Evolutionary conservation across 2,113 vertebrate species (phyloP).

Genomic region (Athene noctua): DNA sequence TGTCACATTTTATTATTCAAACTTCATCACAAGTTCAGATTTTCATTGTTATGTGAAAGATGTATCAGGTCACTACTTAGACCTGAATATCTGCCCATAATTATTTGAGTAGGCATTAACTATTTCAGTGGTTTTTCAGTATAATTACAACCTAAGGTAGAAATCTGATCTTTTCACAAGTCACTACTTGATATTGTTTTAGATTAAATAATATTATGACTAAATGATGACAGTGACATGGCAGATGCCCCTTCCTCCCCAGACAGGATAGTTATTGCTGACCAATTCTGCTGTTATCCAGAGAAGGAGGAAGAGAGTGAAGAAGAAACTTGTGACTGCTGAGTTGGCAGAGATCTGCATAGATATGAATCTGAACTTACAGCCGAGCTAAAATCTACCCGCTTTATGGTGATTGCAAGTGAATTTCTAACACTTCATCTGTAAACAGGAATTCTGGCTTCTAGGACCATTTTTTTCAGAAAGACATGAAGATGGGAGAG

Average conservation of each 20-base stretch:
- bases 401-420: background rate
- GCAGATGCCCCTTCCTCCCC: background rate
- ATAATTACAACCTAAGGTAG: background rate
- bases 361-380: background rate
- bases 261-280: background rate
- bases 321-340: background rate
- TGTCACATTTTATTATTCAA: background rate
- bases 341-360: background rate
- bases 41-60: background rate
- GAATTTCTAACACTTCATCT: background rate
- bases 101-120: background rate
- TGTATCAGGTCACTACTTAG: background rate
- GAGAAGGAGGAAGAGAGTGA: background rate
- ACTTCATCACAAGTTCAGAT: background rate
- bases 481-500: background rate
- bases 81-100: background rate
- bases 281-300: background rate
- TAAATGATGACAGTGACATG: background rate
- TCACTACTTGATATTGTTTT: background rate
- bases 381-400: background rate
- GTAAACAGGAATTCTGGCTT: background rate
- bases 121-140: background rate
- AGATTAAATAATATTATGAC: background rate
- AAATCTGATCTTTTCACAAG: background rate
- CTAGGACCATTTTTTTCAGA: background rate